phyloP scores from a whole-genome alignment of 2,888 invertebrate genomes.

The Netelia virgata region DNA sequence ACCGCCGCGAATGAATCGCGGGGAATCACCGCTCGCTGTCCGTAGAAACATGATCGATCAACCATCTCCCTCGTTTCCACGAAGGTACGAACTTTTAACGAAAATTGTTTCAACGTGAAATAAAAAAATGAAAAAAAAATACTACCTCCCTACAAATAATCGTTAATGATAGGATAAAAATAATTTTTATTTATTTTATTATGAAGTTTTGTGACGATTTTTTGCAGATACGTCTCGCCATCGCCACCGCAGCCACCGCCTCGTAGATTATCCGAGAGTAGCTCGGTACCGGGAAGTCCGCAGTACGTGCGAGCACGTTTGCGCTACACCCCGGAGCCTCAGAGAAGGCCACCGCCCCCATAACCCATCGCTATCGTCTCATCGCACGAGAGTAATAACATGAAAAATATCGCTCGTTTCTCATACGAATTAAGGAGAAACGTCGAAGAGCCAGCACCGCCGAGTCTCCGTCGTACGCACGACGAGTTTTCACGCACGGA shows the following conservation, averaged over 20 bases:
- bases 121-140: too few species aligned
- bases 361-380: slow-evolving; percentile 78
- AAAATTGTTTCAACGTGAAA: too few species aligned
- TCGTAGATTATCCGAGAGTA: slow-evolving; percentile 89
- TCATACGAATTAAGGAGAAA: slow-evolving; percentile 73
- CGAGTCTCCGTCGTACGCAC: slow-evolving; percentile 11
- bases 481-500: slow-evolving; percentile 8
- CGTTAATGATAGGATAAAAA: too few species aligned
- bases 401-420: slow-evolving; percentile 76
- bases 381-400: slow-evolving; percentile 64
- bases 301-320: slow-evolving; percentile 88
- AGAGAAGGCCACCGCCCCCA: slow-evolving; percentile 83
- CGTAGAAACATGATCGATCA: slow-evolving; percentile 87
- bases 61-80: slow-evolving; percentile 83
- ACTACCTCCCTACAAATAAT: too few species aligned
- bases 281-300: slow-evolving; percentile 90
- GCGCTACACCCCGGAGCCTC: slow-evolving; percentile 85
- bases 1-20: slow-evolving; percentile 83
- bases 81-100: slow-evolving; percentile 77
- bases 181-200: too few species aligned
- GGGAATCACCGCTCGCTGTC: slow-evolving; percentile 86
- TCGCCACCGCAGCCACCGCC: slow-evolving; percentile 88
- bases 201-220: neutral
- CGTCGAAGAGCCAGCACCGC: slow-evolving; percentile 52
- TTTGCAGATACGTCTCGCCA: slow-evolving; percentile 87